Evolutionary conservation across 2,888 invertebrate species (phyloP), one percentile per base, ranked within the genome.

Genomic region (Plebejus anna): DNA sequence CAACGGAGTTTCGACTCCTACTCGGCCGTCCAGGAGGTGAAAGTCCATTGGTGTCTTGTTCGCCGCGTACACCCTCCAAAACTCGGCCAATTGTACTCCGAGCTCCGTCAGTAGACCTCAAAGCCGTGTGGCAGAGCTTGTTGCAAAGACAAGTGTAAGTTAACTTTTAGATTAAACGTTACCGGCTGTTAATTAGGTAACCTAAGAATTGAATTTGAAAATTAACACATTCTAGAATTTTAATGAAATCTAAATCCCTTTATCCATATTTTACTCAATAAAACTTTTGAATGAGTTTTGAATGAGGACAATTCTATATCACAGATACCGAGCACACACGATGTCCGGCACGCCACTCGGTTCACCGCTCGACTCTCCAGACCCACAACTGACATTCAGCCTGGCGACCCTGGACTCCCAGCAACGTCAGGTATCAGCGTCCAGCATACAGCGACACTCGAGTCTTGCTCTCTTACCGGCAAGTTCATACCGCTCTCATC

Each of bases 81-180:
- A 95, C 96, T 82, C 94, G 96, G 82, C 96, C 97, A 32, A 90
- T 98, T 16, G 95, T 97, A 1, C 89, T 98, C 16, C 94, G 97
- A 75, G 97, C 98, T 1, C 97, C 98, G 0, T 97, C 96, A 1
- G 95, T 96, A 78, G 98, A 98, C 87, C 90, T 97, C 61, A 98
- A 98, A 87, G 97, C 98, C 59, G 97, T 98, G 9, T 98, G 98
- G 98, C 97, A 98, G 90, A 98, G 97, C 89, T 94, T 98, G 77
- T 94, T 98, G 38, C 97, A 97, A 84, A 94, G 97, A 80, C 98
- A 98, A 93, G 97, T 98, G 97, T 97, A 90, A 96, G 96, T 94
- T 6, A 70, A 55, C 16, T 75, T 75, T 75, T 22, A 28, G 16
- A 59, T 61, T 9, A 61, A 61, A 61, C 11, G 11, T 11, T 28